phyloP scores from a whole-genome alignment of 2,113 vertebrate genomes.

The Tretioscincus oriximinensis region DNA sequence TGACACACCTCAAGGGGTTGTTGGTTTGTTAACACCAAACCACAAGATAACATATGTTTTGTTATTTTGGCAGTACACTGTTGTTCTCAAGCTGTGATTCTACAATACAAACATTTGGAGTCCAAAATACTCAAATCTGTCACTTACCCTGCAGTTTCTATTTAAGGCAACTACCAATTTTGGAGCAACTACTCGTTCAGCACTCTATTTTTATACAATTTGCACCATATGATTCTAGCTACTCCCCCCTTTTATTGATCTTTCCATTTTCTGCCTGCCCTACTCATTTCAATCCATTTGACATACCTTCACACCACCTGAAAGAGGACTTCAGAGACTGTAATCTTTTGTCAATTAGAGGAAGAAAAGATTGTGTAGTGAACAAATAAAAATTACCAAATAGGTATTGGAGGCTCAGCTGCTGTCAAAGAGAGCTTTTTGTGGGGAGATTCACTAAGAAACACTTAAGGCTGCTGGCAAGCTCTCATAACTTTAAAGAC shows the following conservation, averaged over 20 bases:
- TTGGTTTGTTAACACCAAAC: neutral
- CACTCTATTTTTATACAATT: constrained; percentile 21
- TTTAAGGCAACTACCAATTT: constrained; percentile 24
- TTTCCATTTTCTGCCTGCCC: constrained; percentile 29
- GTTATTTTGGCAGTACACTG: neutral
- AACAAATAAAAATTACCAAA: neutral
- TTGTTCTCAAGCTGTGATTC: constrained; percentile 5
- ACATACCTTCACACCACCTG: constrained; percentile 4
- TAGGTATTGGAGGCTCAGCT: neutral
- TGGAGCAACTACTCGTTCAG: constrained; percentile 25
- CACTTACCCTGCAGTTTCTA: neutral
- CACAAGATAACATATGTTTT: constrained; percentile 1
- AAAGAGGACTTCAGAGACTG: neutral
- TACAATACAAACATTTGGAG: constrained; percentile 1
- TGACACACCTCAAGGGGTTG: neutral
- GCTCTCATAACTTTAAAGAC: neutral
- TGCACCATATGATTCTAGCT: neutral
- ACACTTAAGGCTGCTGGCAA: constrained; percentile 18
- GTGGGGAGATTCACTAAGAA: constrained; percentile 3
- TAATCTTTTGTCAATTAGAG: neutral
- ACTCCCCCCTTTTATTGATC: neutral
- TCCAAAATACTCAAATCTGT: constrained; percentile 6
- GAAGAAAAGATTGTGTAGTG: constrained; percentile 1
- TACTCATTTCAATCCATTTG: neutral
- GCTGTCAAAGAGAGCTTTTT: constrained; percentile 10